phyloP scores from a whole-genome alignment of 2,888 invertebrate genomes.

The Hoplodrina ambigua region DNA sequence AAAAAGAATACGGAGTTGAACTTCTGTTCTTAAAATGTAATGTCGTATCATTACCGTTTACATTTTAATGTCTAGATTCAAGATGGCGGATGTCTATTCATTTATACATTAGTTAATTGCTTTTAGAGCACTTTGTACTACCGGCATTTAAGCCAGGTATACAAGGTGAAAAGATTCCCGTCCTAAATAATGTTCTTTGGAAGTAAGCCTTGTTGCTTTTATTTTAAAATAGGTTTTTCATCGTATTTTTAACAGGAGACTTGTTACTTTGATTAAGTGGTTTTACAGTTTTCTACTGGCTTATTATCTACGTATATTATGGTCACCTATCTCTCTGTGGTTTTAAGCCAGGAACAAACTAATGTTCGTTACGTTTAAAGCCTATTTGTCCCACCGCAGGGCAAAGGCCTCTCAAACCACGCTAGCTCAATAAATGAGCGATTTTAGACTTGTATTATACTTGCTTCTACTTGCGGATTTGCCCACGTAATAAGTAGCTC shows the following conservation, averaged over 20 bases:
- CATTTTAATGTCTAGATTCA: constrained; percentile 57
- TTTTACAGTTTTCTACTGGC: neutral
- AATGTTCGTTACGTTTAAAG: neutral
- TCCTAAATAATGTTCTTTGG: constrained; percentile 13
- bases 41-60: constrained; percentile 51
- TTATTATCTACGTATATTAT: too few species aligned
- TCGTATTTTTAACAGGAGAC: neutral
- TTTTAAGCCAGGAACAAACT: neutral
- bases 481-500: too few species aligned
- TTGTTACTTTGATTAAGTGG: neutral
- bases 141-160: constrained; percentile 36
- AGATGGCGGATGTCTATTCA: constrained; percentile 59
- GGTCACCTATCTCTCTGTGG: too few species aligned
- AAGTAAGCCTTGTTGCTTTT: neutral
- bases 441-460: too few species aligned
- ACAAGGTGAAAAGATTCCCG: constrained; percentile 29
- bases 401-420: too few species aligned
- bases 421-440: too few species aligned
- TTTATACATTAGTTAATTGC: constrained; percentile 66
- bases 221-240: neutral
- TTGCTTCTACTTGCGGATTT: too few species aligned
- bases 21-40: constrained; percentile 6
- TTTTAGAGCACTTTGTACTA: constrained; percentile 51
- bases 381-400: too few species aligned
- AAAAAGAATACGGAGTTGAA: neutral